Evolutionary conservation across 2,797 vertebrate species (phyloP), one percentile per base, ranked within the genome.

Genomic region (Pseudochirops corinnae): DNA sequence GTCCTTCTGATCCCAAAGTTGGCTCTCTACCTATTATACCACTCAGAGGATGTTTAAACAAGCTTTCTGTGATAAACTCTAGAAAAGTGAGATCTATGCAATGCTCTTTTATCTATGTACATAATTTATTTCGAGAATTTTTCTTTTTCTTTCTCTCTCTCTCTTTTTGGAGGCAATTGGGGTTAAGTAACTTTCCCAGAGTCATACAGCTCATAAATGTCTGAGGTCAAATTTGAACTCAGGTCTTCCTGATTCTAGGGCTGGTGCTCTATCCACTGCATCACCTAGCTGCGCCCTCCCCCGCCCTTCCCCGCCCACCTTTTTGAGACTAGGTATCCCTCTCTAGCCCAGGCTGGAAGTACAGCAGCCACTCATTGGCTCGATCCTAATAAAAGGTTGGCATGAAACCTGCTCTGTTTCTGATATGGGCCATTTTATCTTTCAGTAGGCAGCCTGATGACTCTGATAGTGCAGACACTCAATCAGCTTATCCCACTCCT

Each of bases 301-400:
- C 31, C 29, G 11, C 0, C 9, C 29, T 52, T 52, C 12, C 12
- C 24, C 0, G 4, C 55, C 55, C 5, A 0, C 12, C 3, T 18
- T 39, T 46, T 24, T 18, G 5, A 39, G 33, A 46, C 0, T 10
- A 46, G n/a, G 18, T 82, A 39, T 46, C 18, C n/a, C n/a, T 24
- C 18, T 46, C 67, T 82, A 46, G 67, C 7, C 67, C n/a, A 82
- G 67, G 39, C 21, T 39, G n/a, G 7, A 46, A 82, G n/a, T 82
- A 46, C 18, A 46, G n/a, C 18, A 74, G 67, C n/a, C 5, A 82
- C 2, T 82, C 39, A 39, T 21, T 39, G 67, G 67, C n/a, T 46
- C 1, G 2, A 46, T 39, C 39, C 67, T 39, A 39, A 82, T 9
- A 24, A 46, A 82, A 82, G 7, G 6, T 10, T 82, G n/a, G 67